phyloP scores from a whole-genome alignment of 2,888 invertebrate species.

The Lasioglossum leucozonium region DNA sequence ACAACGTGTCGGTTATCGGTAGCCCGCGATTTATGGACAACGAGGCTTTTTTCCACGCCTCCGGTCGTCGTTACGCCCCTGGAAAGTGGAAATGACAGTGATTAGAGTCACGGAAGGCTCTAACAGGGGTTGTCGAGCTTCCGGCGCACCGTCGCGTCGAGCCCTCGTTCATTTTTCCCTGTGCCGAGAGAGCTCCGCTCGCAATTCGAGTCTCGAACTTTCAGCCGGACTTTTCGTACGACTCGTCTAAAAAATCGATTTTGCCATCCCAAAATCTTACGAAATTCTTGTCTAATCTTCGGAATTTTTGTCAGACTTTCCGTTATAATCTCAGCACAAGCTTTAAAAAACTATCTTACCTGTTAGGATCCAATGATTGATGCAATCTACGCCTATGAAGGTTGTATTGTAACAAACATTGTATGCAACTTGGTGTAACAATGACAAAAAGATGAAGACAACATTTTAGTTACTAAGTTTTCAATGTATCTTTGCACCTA shows the following conservation, averaged over 20 bases:
- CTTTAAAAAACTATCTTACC: too few species aligned
- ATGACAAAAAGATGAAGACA: too few species aligned
- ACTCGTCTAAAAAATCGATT: neutral
- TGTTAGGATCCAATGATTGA: too few species aligned
- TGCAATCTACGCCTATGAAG: too few species aligned
- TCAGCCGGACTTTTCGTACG: neutral
- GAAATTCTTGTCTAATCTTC: neutral
- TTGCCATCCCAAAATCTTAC: too few species aligned
- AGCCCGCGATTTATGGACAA: constrained; percentile 19
- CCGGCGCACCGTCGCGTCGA: neutral
- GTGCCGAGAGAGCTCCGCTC: neutral
- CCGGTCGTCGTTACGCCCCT: constrained; percentile 23
- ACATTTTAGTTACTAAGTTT: too few species aligned
- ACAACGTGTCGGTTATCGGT: constrained; percentile 7
- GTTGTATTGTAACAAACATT: too few species aligned
- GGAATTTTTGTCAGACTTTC: too few species aligned
- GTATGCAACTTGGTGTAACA: too few species aligned
- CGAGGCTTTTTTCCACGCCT: constrained; percentile 38
- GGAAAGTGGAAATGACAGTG: constrained; percentile 34
- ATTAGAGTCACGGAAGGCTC: constrained; percentile 44
- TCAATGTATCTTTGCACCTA: too few species aligned
- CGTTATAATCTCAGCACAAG: too few species aligned
- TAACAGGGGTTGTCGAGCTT: constrained; percentile 9
- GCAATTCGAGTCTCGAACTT: neutral
- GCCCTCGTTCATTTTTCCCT: neutral